Percentiles rank a stretch among this genome's conserved stretches.
These are phyloP conservation scores for Sweltsa coloradensis DNA, from an alignment of 1,140 invertebrate genomes.

Conservation along the genomic window DNA sequence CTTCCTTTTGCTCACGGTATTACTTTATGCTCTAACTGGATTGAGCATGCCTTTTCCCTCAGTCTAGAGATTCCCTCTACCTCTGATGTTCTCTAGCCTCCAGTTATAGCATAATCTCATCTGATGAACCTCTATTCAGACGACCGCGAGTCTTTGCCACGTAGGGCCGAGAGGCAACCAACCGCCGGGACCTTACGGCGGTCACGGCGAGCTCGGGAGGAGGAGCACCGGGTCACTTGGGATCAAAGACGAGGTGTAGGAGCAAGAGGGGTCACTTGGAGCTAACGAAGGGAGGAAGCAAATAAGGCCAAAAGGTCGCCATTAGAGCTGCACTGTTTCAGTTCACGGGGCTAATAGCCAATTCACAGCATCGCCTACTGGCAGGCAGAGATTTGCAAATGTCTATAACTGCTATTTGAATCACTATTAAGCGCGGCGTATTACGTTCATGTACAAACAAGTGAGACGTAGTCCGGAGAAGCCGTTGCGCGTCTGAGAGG, in stretches of 20 bases:
- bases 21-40: constrained; percentile 15
- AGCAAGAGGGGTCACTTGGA: neutral
- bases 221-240: constrained; percentile 6
- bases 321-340: constrained; percentile 10
- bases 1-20: constrained; percentile 6
- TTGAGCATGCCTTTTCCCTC: constrained; percentile 1
- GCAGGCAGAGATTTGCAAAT: too few species aligned
- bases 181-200: constrained; percentile 1
- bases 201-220: constrained; percentile 4
- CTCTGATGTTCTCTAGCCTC: constrained; percentile 1
- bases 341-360: constrained; percentile 14
- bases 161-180: neutral
- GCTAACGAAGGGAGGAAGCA: constrained; percentile 11
- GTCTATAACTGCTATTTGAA: too few species aligned
- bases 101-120: constrained; percentile 15
- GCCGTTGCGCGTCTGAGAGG: too few species aligned
- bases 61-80: neutral
- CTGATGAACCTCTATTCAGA: constrained; percentile 14
- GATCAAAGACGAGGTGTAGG: constrained; percentile 6
- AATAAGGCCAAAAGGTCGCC: too few species aligned
- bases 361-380: constrained; percentile 12
- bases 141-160: constrained; percentile 1
- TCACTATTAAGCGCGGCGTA: too few species aligned
- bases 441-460: too few species aligned
- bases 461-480: too few species aligned